Percentiles rank a stretch among this genome's conserved stretches.
Evolutionary conservation across 2,888 invertebrate genomes (phyloP).

Genomic region (Chrysolina haemoptera): DNA sequence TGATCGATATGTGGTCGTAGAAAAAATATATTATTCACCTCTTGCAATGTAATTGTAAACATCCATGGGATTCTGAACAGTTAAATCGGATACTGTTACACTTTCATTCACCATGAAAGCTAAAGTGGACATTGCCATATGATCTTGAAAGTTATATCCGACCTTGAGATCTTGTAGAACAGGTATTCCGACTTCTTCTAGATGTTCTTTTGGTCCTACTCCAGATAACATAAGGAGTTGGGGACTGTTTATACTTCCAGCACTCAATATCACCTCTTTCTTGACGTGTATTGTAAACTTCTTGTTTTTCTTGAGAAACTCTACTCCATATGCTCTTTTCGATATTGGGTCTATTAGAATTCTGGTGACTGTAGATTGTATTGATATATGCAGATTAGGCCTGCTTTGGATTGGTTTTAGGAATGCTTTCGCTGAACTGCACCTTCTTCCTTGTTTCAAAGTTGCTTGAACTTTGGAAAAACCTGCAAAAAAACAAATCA

Average conservation of each 20-base stretch:
- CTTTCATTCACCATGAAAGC: slow-evolving; percentile 82
- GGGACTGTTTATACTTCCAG: slow-evolving; percentile 88
- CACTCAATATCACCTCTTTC: slow-evolving; percentile 85
- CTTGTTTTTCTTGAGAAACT: slow-evolving; percentile 77
- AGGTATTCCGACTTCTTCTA: slow-evolving; percentile 74
- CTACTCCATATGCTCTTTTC: slow-evolving; percentile 78
- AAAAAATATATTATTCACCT: slow-evolving; percentile 69
- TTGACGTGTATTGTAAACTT: slow-evolving; percentile 73
- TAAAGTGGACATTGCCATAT: slow-evolving; percentile 81
- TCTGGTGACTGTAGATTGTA: slow-evolving; percentile 78
- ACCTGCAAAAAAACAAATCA: slow-evolving; percentile 71
- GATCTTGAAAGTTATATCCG: slow-evolving; percentile 88
- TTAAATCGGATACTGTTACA: slow-evolving; percentile 77
- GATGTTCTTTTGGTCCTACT: slow-evolving; percentile 79
- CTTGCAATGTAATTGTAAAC: slow-evolving; percentile 76
- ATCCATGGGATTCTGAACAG: slow-evolving; percentile 71
- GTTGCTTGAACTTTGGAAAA: slow-evolving; percentile 83
- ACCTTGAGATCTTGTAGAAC: slow-evolving; percentile 81
- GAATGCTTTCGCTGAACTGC: slow-evolving; percentile 87
- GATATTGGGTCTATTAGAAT: slow-evolving; percentile 77
- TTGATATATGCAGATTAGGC: slow-evolving; percentile 80
- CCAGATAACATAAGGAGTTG: slow-evolving; percentile 91
- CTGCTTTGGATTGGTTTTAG: slow-evolving; percentile 78
- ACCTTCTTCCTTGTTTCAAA: slow-evolving; percentile 80
- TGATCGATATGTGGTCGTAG: too few relatives aligned